Evolutionary conservation across 2,888 invertebrate genomes (phyloP).

Genomic region (Acleris holmiana): DNA sequence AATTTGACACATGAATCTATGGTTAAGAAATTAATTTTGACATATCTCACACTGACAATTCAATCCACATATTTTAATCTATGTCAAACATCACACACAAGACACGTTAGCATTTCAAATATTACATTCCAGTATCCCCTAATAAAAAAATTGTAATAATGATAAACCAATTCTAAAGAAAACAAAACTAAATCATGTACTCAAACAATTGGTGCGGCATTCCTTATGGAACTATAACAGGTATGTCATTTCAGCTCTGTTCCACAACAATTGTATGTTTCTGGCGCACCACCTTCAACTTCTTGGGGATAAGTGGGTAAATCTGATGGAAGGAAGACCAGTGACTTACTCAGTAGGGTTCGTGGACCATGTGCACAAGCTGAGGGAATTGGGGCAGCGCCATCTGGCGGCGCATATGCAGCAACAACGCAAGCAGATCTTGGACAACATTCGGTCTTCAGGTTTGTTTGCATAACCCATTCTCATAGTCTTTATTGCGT

Average conservation of each 20-base stretch:
- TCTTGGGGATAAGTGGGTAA: conserved; percentile 87
- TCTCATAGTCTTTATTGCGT: not conserved
- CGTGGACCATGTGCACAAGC: conserved; percentile 86
- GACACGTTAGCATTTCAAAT: too few relatives aligned
- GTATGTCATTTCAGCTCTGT: conserved; percentile 85
- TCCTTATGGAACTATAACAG: not conserved
- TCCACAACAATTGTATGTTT: conserved; percentile 96
- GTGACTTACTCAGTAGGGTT: conserved; percentile 86
- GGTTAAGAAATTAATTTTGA: too few relatives aligned
- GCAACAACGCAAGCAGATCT: conserved; percentile 89
- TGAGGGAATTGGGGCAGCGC: conserved; percentile 88
- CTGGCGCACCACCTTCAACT: conserved; percentile 89
- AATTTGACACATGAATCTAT: too few relatives aligned
- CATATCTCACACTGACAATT: too few relatives aligned
- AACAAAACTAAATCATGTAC: too few relatives aligned
- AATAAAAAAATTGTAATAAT: too few relatives aligned
- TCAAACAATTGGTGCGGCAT: not conserved
- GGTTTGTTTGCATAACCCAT: conserved; percentile 74
- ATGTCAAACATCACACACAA: too few relatives aligned
- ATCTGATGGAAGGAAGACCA: conserved; percentile 83
- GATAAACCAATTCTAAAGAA: too few relatives aligned
- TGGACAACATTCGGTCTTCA: conserved; percentile 90
- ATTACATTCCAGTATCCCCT: too few relatives aligned
- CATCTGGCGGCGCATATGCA: conserved; percentile 89
- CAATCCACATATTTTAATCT: too few relatives aligned